phyloP scores from a whole-genome alignment of 2,888 invertebrate species.

The Octonoba sinensis region DNA sequence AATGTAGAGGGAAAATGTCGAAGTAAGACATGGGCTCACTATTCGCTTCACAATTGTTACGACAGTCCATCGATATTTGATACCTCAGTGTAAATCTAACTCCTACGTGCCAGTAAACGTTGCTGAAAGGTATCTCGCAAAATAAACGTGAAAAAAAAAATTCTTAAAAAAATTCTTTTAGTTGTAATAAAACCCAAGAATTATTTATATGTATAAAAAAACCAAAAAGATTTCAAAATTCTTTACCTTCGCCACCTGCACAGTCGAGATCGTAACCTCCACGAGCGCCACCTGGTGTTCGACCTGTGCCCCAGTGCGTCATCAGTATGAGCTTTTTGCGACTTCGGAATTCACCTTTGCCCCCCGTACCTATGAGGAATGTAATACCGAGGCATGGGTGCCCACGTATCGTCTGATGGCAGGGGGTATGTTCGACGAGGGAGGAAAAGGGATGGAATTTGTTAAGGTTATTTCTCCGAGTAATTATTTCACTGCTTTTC shows the following conservation, averaged over 20 bases:
- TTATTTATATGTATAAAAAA: neutral
- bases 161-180: conserved; percentile 11
- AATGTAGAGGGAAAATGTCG: too few species aligned
- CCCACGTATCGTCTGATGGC: neutral
- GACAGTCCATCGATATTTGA: conserved; percentile 5
- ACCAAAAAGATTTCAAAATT: conserved; percentile 37
- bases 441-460: too few species aligned
- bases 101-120: neutral
- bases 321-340: conserved; percentile 38
- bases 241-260: conserved; percentile 40
- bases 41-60: neutral
- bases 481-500: too few species aligned
- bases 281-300: conserved; percentile 48
- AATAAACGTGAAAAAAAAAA: neutral
- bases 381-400: conserved; percentile 11
- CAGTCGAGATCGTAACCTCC: conserved; percentile 24
- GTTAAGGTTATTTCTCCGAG: too few species aligned
- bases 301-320: conserved; percentile 55
- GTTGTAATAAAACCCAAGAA: conserved; percentile 19
- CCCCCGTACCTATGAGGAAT: neutral
- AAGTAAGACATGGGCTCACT: too few species aligned
- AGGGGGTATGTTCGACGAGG: too few species aligned
- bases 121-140: neutral
- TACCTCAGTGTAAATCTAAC: neutral
- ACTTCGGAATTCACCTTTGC: conserved; percentile 33